Percentiles rank a stretch among this genome's conserved stretches.
phyloP scores from a whole-genome alignment of 2,113 vertebrate genomes.

The Halichoerus grypus region DNA sequence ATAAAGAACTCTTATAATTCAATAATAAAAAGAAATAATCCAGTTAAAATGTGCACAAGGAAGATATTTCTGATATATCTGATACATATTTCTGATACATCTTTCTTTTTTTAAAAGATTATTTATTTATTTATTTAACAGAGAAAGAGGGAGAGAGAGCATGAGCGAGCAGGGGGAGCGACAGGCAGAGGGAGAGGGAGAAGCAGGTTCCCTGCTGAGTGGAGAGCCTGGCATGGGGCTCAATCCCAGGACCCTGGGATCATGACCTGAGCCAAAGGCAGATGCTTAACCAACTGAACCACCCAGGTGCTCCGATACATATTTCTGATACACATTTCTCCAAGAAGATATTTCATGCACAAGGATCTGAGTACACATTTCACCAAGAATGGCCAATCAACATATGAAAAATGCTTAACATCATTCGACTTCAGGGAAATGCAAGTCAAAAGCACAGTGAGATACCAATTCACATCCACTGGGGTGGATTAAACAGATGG shows the following conservation, averaged over 20 bases:
- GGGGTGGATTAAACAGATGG: background rate
- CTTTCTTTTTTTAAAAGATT: background rate
- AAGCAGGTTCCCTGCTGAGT: too few species aligned
- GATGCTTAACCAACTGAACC: too few species aligned
- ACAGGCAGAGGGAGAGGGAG: too few species aligned
- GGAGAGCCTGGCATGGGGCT: too few species aligned
- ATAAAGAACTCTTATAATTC: background rate
- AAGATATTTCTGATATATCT: background rate
- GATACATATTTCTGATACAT: background rate
- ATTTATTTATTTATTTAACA: too few species aligned
- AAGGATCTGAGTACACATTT: background rate
- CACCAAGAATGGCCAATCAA: background rate
- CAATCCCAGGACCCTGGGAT: too few species aligned
- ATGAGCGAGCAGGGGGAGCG: too few species aligned
- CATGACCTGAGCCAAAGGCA: too few species aligned
- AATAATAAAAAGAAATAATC: background rate
- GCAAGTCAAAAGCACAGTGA: background rate
- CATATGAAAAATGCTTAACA: background rate
- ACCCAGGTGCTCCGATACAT: background rate
- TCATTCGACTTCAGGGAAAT: background rate
- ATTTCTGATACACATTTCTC: background rate
- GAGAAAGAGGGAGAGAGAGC: too few species aligned
- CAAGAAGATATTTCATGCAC: background rate
- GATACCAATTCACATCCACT: background rate
- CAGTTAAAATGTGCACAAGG: background rate